Conservation (phyloP, 2,888 invertebrate species). For the Saturnia japonica region DNA sequence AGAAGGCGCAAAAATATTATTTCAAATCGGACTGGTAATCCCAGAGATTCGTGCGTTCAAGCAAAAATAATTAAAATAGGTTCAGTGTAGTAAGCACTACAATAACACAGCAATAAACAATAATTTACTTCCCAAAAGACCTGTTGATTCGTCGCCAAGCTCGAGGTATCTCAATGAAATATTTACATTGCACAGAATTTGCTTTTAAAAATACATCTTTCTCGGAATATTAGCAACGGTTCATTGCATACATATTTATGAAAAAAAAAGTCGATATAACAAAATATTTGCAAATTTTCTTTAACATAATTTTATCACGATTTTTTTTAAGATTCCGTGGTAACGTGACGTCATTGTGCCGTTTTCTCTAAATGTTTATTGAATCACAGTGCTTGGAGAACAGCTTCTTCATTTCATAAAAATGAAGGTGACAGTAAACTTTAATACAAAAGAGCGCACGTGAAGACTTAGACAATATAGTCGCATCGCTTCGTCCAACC, state of each 20-base stretch:
- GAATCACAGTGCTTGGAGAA: not conserved
- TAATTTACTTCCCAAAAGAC: not conserved
- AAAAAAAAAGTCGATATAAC: constrained; percentile 5
- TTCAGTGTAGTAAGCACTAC: no score
- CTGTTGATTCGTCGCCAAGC: not conserved
- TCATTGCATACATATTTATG: constrained; percentile 13
- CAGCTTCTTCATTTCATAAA: not conserved
- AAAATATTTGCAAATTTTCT: constrained; percentile 5
- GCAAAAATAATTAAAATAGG: no score
- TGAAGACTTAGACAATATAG: not conserved
- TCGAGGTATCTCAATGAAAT: not conserved
- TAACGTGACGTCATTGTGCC: not conserved
- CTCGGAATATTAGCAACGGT: constrained; percentile 10
- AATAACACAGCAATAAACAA: no score
- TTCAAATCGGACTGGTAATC: no score
- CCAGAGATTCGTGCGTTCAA: no score
- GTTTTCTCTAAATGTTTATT: constrained; percentile 1
- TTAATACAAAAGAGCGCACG: not conserved
- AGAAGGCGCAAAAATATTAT: no score
- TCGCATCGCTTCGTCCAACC: no score
- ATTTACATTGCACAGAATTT: not conserved
- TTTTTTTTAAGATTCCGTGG: not conserved
- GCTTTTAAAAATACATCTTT: constrained; percentile 7
- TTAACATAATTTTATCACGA: constrained; percentile 9
- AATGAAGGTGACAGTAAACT: not conserved